These are phyloP conservation scores for Noctua pronuba DNA, from an alignment of 2,888 invertebrate genomes.

Conservation along the genomic window DNA sequence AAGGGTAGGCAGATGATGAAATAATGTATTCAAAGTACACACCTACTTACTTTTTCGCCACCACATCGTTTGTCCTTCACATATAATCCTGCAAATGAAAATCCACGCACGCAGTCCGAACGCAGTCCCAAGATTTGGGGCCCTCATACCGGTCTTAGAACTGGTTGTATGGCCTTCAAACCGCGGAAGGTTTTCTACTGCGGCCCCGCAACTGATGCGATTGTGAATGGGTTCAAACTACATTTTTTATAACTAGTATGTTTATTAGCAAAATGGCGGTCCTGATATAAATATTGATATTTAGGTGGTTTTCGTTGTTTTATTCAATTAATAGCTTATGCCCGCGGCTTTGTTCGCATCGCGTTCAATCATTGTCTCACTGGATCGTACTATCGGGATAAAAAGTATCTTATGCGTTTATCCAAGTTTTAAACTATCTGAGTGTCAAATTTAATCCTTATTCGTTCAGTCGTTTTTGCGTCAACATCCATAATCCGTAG, in stretches of 20 bases:
- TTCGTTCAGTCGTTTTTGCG: background rate
- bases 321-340: background rate
- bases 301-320: slow-evolving; percentile 20
- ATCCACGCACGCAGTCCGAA: slow-evolving; percentile 41
- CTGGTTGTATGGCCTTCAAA: slow-evolving; percentile 85
- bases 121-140: slow-evolving; percentile 58
- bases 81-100: slow-evolving; percentile 48
- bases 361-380: background rate
- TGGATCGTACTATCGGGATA: too few species aligned
- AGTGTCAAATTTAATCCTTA: background rate
- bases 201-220: slow-evolving; percentile 76
- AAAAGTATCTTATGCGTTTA: background rate
- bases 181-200: slow-evolving; percentile 83
- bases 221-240: slow-evolving; percentile 51
- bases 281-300: slow-evolving; percentile 44
- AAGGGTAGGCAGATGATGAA: too few species aligned
- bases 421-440: too few species aligned
- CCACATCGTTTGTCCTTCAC: background rate
- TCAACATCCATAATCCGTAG: background rate
- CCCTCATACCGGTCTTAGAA: slow-evolving; percentile 80
- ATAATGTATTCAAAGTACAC: too few species aligned
- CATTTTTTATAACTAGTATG: slow-evolving; percentile 51
- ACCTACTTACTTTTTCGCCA: too few species aligned
- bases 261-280: slow-evolving; percentile 51
- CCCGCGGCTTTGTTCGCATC: background rate